Evolutionary conservation across 2,888 invertebrate species (phyloP).

Genomic region (Crocallis elinguaria): DNA sequence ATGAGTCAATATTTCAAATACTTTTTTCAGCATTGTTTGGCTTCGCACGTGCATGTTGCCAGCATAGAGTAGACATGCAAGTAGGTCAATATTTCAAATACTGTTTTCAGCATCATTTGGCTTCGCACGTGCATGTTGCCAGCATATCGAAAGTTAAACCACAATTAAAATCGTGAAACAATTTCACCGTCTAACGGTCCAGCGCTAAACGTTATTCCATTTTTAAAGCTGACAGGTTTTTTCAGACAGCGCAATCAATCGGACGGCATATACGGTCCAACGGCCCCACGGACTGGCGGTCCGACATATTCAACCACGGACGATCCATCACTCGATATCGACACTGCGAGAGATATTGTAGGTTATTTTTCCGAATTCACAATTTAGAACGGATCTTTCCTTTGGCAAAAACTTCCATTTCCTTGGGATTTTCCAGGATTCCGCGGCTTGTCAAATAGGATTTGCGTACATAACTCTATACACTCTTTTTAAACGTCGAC

Average conservation of each 20-base stretch:
- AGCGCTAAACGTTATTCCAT: conserved; percentile 20
- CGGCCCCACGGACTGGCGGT: neutral
- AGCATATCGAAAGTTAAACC: neutral
- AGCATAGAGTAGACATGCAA: no score
- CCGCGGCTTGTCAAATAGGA: no score
- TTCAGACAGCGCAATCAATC: conserved; percentile 20
- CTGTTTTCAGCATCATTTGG: neutral
- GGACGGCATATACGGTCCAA: conserved; percentile 9
- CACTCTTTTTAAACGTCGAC: no score
- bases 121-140: conserved; percentile 1
- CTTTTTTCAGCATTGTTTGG: no score
- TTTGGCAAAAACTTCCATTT: no score
- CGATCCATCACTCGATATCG: conserved; percentile 22
- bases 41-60: no score
- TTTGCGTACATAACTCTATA: no score
- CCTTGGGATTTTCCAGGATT: no score
- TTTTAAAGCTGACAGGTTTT: conserved; percentile 24
- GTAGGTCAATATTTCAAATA: no score
- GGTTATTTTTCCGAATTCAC: neutral
- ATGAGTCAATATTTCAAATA: no score
- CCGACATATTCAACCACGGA: conserved; percentile 16
- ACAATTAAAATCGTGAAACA: conserved; percentile 7
- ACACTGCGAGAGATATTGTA: neutral
- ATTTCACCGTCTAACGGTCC: conserved; percentile 15
- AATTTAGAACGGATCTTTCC: neutral